Conservation (phyloP, 2,888 invertebrate genomes). For the Melanostoma scalare region DNA sequence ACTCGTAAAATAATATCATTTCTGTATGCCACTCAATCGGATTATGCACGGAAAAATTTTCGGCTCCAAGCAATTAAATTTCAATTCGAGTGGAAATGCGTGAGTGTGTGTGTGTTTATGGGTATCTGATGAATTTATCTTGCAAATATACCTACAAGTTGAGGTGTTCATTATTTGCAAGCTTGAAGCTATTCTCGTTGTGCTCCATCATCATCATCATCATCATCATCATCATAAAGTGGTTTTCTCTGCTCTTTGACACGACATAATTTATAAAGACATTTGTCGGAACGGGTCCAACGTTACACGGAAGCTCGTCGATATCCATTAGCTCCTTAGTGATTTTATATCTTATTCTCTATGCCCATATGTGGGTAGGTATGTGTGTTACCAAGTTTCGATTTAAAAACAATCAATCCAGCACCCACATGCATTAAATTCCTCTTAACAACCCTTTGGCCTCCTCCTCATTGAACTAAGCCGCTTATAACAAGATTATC, state of each 20-base stretch:
- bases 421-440: slow-evolving; percentile 51
- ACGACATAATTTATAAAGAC: slow-evolving; percentile 28
- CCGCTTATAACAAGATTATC: slow-evolving; percentile 24
- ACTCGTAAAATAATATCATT: not conserved
- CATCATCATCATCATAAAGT: not conserved
- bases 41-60: not conserved
- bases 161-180: slow-evolving; percentile 13
- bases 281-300: slow-evolving; percentile 42
- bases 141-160: not conserved
- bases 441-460: slow-evolving; percentile 17
- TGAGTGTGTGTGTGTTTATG: not conserved
- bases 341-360: slow-evolving; percentile 34
- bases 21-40: not conserved
- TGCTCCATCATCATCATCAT: not conserved
- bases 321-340: slow-evolving; percentile 38
- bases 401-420: slow-evolving; percentile 55
- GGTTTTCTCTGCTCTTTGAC: slow-evolving; percentile 10
- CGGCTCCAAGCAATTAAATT: not conserved
- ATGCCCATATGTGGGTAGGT: not conserved
- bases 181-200: slow-evolving; percentile 9
- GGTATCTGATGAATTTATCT: not conserved
- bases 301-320: slow-evolving; percentile 39
- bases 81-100: not conserved
- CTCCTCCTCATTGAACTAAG: slow-evolving; percentile 2
- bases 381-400: slow-evolving; percentile 9